Evolutionary conservation across 2,797 vertebrate genomes (phyloP).

Genomic region (Sebastes vulpes): DNA sequence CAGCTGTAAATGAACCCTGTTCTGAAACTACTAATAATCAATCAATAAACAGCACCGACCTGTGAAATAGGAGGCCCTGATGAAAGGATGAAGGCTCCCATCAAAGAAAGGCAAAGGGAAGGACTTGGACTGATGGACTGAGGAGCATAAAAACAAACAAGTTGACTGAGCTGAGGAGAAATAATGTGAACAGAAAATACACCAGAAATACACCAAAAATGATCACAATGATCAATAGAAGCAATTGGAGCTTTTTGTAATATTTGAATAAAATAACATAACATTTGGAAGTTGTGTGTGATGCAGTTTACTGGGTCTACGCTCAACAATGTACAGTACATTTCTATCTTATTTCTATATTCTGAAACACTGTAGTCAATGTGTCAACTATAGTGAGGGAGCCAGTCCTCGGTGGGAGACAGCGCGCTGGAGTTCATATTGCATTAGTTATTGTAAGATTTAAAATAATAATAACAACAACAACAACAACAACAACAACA

Average conservation of each 20-base stretch:
- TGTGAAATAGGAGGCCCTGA: slow-evolving; percentile 94
- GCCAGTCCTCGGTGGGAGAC: not conserved
- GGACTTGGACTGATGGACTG: slow-evolving; percentile 89
- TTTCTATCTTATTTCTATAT: not conserved
- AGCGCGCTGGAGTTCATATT: not conserved
- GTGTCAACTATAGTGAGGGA: not conserved
- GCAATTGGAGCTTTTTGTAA: too few species aligned
- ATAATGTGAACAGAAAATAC: not conserved
- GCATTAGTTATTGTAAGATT: not conserved
- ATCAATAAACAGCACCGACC: slow-evolving; percentile 75
- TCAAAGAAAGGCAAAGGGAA: slow-evolving; percentile 94
- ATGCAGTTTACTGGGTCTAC: not conserved
- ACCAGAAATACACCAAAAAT: not conserved
- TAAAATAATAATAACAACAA: not conserved
- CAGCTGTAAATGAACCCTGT: not conserved
- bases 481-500: not conserved
- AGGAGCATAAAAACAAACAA: slow-evolving; percentile 21
- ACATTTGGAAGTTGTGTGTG: not conserved
- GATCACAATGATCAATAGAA: not conserved
- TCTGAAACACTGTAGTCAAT: not conserved
- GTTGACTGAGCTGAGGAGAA: not conserved
- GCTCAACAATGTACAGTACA: not conserved
- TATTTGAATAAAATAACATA: not conserved
- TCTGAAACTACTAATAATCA: not conserved
- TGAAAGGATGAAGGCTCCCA: slow-evolving; percentile 93